Base-by-base conservation (phyloP, 2,888 invertebrate genomes). In the Ophioninae sp. region DNA sequence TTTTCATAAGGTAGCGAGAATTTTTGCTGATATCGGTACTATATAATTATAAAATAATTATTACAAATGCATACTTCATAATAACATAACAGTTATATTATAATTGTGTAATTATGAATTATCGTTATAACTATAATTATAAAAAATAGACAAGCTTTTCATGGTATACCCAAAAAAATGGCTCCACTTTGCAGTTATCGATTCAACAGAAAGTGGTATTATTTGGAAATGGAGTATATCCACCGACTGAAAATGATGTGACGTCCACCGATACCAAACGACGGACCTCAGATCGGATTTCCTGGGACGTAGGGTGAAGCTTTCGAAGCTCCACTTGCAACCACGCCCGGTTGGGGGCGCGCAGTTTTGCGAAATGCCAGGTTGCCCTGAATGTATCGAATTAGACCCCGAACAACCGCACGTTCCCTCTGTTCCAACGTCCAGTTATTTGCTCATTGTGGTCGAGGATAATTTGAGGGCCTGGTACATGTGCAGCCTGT, bases 371-470 rank as follows among this genome's bases (percentile, higher is more conserved):
- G 79, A 64, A 84, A 79, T 76, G 73, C 73, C 57, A 72, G 64
- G 81, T 79, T 84, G 81, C 68, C 30, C 74, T 81, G 81, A 83
- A 85, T 85, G 81, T 83, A 85, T 85, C 83, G 83, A 83, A 85
- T 85, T 85, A 85, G 83, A 83, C 79, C 80, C 39, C 50, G 70
- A 69, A 69, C 73, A 76, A 76, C 41, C 74, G 72, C 76, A 79
- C 79, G 73, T 72, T 37, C 76, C 77, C 68, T 81, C 74, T 78
- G 69, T 72, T 67, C 76, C 75, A 23, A 72, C 81, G 81, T 79
- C 73, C 84, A 86, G 86, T 86, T 86, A 86, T 85, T 86, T 86
- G 86, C 81, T 81, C 82, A 86, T 86, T 86, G 86, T 84, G 77
- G 84, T 67, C 72, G 62, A 72, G 82, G 85, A 86, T 86, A 86